Conservation (phyloP, 2,888 invertebrate genomes). For the Epiblema foenella region DNA sequence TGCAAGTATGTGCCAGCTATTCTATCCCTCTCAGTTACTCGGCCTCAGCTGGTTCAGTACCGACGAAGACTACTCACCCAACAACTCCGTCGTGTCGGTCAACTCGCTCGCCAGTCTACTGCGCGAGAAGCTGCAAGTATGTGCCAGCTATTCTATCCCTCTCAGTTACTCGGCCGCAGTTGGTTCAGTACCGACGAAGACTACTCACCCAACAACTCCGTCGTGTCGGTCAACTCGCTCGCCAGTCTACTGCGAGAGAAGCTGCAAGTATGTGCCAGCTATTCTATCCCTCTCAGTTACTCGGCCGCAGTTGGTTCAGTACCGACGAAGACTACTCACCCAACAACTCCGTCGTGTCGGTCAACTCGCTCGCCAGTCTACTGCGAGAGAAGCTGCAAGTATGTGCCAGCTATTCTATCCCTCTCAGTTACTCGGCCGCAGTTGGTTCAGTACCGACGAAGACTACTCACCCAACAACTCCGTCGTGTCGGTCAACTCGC, state of each 20-base stretch:
- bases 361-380: constrained; percentile 93
- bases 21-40: too few species aligned
- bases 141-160: not conserved
- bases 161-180: constrained; percentile 75
- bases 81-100: constrained; percentile 92
- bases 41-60: constrained; percentile 83
- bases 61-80: constrained; percentile 89
- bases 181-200: constrained; percentile 87
- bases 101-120: constrained; percentile 93
- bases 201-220: too few species aligned
- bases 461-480: constrained; percentile 91
- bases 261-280: too few species aligned
- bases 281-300: not conserved
- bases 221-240: too few species aligned
- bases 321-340: constrained; percentile 86
- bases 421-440: too few species aligned
- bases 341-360: constrained; percentile 92
- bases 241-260: too few species aligned
- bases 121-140: constrained; percentile 92
- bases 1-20: constrained; percentile 84
- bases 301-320: constrained; percentile 80
- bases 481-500: constrained; percentile 93
- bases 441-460: constrained; percentile 86
- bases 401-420: constrained; percentile 33
- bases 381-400: constrained; percentile 93